A percentile compares a stretch with the other conserved stretches of the same genome.
Conservation (phyloP, 2,888 invertebrate species). For the Lepetodrilus schrolli region DNA sequence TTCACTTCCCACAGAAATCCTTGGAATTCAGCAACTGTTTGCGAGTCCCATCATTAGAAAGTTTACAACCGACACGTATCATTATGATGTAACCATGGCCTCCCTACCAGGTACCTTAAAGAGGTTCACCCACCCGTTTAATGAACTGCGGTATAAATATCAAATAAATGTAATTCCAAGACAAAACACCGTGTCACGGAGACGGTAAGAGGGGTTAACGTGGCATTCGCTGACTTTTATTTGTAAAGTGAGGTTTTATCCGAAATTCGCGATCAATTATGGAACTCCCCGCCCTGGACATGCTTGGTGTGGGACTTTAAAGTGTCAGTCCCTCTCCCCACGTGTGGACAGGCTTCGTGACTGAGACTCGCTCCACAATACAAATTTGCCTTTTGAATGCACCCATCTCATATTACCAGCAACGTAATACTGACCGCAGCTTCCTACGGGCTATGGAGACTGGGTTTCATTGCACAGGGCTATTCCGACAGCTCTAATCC, state of each 20-base stretch:
- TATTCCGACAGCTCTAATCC: constrained; percentile 5
- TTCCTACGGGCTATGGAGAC: background rate
- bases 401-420: background rate
- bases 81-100: too few relatives aligned
- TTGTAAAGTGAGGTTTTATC: background rate
- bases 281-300: background rate
- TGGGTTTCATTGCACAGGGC: background rate
- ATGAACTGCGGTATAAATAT: constrained; percentile 14
- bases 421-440: background rate
- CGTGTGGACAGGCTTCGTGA: background rate
- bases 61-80: too few relatives aligned
- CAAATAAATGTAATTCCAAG: background rate
- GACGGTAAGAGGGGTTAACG: background rate
- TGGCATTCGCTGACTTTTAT: background rate
- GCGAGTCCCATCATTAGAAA: too few relatives aligned
- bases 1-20: too few relatives aligned
- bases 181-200: background rate
- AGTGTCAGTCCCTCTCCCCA: background rate
- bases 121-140: background rate
- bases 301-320: background rate
- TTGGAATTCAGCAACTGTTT: too few relatives aligned
- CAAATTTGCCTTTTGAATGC: constrained; percentile 7
- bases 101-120: too few relatives aligned
- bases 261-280: constrained; percentile 2
- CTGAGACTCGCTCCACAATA: background rate